Evolutionary conservation across 2,888 invertebrate genomes (phyloP), one percentile per base, ranked within the genome.

Genomic region (Timema podura): DNA sequence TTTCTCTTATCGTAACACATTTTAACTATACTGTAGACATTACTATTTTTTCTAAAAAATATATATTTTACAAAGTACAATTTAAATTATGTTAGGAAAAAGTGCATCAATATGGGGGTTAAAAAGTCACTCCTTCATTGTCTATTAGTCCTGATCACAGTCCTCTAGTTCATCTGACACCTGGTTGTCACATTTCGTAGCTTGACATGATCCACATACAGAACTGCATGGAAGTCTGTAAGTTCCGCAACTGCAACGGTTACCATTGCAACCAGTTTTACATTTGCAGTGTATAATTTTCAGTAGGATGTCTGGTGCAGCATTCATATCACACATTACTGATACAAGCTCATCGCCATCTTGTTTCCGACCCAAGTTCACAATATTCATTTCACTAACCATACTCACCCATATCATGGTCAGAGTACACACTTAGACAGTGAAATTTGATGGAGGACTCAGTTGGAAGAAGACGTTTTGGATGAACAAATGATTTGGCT

Each of bases 121-220:
- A 30, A 30, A 30, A 30, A 30, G 30, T 30, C 30, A 30, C 30
- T 30, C 30, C 30, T 30, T 3, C 30, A 30, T 30, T 30, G 30
- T 30, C 30, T n/a, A 30, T 30, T 30, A 30, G 30, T 30, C 30
- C 30, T 30, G 3, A 30, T 30, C 30, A 30, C 30, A 2, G 30
- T 3, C 30, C 1, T 30, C 30, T 30, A 30, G 30, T 30, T 30
- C 30, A 30, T 30, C 30, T 30, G 30, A 30, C 30, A 30, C 15
- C 57, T 57, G 5, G 8, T 11, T 8, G 8, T 57, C 57, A 57
- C 57, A 57, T n/a, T n/a, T 0, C 0, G 5, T 9, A 57, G n/a
- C 7, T 57, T 57, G 13, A n/a, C n/a, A 57, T 15, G 57, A 57
- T 57, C 57, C 57, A 57, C 57, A 57, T n/a, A 57, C 57, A 57